Conservation (phyloP, 2,888 invertebrate species). For the Bhutanitis thaidina region DNA sequence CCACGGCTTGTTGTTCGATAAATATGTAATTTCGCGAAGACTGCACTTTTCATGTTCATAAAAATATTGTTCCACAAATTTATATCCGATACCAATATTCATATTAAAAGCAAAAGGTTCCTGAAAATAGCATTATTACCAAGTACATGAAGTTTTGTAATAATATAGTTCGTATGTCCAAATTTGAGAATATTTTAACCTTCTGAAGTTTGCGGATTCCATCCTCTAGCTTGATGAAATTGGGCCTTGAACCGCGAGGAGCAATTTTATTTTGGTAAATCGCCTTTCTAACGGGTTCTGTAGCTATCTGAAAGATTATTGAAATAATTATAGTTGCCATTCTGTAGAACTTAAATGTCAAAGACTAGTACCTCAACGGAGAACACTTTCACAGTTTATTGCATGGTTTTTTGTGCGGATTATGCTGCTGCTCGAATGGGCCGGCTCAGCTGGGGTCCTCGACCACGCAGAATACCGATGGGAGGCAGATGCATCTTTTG, state of each 20-base stretch:
- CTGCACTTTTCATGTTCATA: constrained; percentile 85
- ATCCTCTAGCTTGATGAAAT: constrained; percentile 78
- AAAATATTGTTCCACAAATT: constrained; percentile 80
- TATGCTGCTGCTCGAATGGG: no score
- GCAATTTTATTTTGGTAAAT: constrained; percentile 82
- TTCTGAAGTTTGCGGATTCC: constrained; percentile 77
- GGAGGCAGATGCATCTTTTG: no score
- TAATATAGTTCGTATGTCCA: not conserved
- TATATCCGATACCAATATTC: constrained; percentile 79
- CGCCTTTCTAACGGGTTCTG: constrained; percentile 68
- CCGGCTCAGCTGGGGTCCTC: no score
- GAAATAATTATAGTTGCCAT: not conserved
- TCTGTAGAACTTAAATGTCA: no score
- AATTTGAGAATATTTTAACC: constrained; percentile 39
- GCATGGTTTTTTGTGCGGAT: no score
- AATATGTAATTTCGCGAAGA: constrained; percentile 80
- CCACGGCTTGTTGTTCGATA: constrained; percentile 75
- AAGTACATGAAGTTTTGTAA: not conserved
- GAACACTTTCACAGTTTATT: no score
- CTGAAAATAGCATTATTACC: constrained; percentile 60
- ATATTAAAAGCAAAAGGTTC: constrained; percentile 83
- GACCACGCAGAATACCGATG: no score
- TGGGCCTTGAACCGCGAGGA: constrained; percentile 75
- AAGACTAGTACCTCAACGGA: no score
- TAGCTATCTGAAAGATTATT: constrained; percentile 58